These are phyloP conservation scores for Pachydiplax longipennis DNA, from an alignment of 2,888 invertebrate genomes.

Conservation along the genomic window DNA sequence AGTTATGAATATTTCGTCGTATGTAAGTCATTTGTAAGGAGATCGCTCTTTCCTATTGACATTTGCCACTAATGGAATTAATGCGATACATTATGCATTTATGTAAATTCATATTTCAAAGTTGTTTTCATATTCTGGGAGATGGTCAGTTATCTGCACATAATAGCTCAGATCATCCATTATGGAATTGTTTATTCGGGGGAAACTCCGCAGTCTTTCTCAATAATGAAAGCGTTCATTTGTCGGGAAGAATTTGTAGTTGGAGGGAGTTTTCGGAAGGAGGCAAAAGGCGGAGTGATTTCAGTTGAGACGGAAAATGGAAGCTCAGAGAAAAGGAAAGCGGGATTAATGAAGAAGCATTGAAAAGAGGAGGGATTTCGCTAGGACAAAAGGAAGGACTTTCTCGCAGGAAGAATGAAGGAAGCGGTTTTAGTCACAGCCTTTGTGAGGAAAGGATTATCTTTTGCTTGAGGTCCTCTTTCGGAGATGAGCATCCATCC, in stretches of 20 bases:
- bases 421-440: slow-evolving; percentile 19
- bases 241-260: background rate
- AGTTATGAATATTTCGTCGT: too few relatives aligned
- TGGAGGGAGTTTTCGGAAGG: background rate
- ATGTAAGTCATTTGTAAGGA: too few relatives aligned
- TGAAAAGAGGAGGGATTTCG: background rate
- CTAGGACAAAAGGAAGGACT: background rate
- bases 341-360: background rate
- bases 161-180: too few relatives aligned
- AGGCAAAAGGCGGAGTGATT: background rate
- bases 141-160: background rate
- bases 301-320: background rate
- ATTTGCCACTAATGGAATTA: too few relatives aligned
- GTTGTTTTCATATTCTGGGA: background rate
- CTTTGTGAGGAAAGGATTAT: slow-evolving; percentile 36
- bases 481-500: slow-evolving; percentile 23
- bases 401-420: background rate
- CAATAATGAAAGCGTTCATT: background rate
- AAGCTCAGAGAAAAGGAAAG: background rate
- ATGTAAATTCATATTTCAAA: too few relatives aligned
- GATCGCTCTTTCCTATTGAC: too few relatives aligned
- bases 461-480: background rate
- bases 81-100: too few relatives aligned
- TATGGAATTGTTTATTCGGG: background rate
- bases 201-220: background rate